phyloP scores from a whole-genome alignment of 2,888 invertebrate species.

The Deilephila elpenor region DNA sequence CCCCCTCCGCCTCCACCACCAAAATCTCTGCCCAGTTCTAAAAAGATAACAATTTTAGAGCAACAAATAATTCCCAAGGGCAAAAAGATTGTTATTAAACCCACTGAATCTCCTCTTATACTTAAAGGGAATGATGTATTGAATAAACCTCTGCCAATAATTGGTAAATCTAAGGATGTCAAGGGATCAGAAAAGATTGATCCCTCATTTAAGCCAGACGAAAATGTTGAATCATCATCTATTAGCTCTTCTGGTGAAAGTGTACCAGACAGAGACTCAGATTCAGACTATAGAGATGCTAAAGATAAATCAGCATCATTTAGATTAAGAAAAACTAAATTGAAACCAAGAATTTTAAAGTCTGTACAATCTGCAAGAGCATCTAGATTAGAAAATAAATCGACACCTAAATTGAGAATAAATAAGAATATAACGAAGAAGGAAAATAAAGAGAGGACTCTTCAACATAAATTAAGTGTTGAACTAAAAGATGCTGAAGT shows the following conservation, averaged over 20 bases:
- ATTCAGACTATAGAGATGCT: constrained; percentile 85
- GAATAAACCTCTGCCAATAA: constrained; percentile 66
- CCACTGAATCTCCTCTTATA: constrained; percentile 65
- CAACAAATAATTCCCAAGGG: constrained; percentile 81
- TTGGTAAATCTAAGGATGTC: constrained; percentile 63
- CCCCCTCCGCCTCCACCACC: constrained; percentile 50
- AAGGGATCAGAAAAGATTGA: constrained; percentile 55
- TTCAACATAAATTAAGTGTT: constrained; percentile 61
- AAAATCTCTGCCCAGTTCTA: constrained; percentile 72
- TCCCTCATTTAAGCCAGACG: constrained; percentile 71
- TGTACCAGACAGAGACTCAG: constrained; percentile 85
- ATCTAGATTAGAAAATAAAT: constrained; percentile 64
- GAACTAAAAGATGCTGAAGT: constrained; percentile 60
- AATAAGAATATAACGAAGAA: constrained; percentile 62
- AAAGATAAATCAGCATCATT: constrained; percentile 65
- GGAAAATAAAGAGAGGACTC: constrained; percentile 68
- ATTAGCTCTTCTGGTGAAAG: constrained; percentile 82
- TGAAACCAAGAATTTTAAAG: constrained; percentile 75
- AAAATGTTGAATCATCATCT: constrained; percentile 80
- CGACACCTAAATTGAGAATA: constrained; percentile 62
- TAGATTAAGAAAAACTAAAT: constrained; percentile 64
- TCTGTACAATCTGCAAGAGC: constrained; percentile 54
- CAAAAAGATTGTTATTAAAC: constrained; percentile 73
- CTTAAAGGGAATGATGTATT: constrained; percentile 74
- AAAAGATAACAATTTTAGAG: constrained; percentile 80